A percentile compares a stretch with the other conserved stretches of the same genome.
phyloP scores from a whole-genome alignment of 2,888 invertebrate species.

The Lathronympha strigana region DNA sequence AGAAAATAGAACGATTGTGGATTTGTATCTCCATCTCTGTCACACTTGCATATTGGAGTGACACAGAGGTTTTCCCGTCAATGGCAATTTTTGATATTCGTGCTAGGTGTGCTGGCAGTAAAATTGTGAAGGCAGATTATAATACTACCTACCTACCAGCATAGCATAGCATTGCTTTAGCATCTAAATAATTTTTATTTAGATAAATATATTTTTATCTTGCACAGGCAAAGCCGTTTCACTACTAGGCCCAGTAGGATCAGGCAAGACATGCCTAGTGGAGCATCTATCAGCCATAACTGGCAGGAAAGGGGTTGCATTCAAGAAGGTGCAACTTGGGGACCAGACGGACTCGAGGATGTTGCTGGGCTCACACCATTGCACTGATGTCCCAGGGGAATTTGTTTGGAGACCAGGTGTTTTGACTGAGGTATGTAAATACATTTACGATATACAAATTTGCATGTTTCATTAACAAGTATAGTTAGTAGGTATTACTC shows the following conservation, averaged over 20 bases:
- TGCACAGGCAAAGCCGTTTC: conserved; percentile 86
- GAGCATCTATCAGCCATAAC: conserved; percentile 93
- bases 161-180: too few species aligned
- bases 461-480: too few species aligned
- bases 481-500: too few species aligned
- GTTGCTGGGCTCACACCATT: conserved; percentile 95
- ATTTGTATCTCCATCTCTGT: too few species aligned
- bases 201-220: neutral
- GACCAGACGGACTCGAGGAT: conserved; percentile 99
- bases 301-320: conserved; percentile 83
- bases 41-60: too few species aligned
- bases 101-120: too few species aligned
- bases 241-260: conserved; percentile 95
- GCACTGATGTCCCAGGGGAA: conserved; percentile 98
- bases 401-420: conserved; percentile 99
- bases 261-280: conserved; percentile 96
- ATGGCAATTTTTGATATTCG: too few species aligned
- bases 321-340: conserved; percentile 95
- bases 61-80: too few species aligned
- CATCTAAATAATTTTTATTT: neutral
- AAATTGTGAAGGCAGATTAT: too few species aligned
- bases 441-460: neutral
- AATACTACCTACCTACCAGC: too few species aligned
- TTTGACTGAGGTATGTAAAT: conserved; percentile 88
- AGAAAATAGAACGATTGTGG: too few species aligned